Evolutionary conservation across 2,888 invertebrate genomes (phyloP), one percentile per base, ranked within the genome.

Genomic region (Drosophila nr. medialis): DNA sequence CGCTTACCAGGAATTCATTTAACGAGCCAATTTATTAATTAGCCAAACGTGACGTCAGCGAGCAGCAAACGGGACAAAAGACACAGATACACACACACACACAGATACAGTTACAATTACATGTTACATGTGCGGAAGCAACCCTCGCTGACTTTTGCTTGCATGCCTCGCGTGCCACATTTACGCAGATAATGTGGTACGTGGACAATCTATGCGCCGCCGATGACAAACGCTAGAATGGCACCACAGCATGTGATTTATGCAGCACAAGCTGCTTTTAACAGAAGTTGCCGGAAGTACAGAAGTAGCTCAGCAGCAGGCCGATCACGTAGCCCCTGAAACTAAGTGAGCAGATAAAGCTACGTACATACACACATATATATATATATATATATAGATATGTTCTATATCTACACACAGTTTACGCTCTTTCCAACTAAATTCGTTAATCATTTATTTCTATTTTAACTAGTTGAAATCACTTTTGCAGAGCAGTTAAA

Each of bases 11-110:
- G 45, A 54, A 54, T 56, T 67, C 64, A 24, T 58, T 78, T 84
- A 78, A 85, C 84, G 85, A 86, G 78, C 78, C 86, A 80, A 87
- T 85, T 82, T 84, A 85, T 78, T 85, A 84, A 85, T 86, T 82
- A 76, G 70, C 49, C 66, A 30, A 66, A 86, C 82, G 82, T 85
- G 87, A 84, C 80, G 77, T 84, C 85, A 85, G 62, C 68, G 50
- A 30, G 2, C 29, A 21, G 48, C 51, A 60, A 64, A 62, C 59
- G 71, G 71, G 71, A 66, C 69, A 49, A 48, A 56, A 30, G 24
- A 13, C 15, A 48, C 56, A 36, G 24, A n/a, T 10, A 13, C 27
- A 48, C 27, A 48, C 24, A 15, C 21, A 45, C 13, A 24, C 24
- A 11, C 7, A 36, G 36, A 7, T 7, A 29, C 50, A 55, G 24